Percentiles rank a stretch among this genome's conserved stretches.
Evolutionary conservation across 2,888 invertebrate genomes (phyloP).

Genomic region (Euclidia mi): DNA sequence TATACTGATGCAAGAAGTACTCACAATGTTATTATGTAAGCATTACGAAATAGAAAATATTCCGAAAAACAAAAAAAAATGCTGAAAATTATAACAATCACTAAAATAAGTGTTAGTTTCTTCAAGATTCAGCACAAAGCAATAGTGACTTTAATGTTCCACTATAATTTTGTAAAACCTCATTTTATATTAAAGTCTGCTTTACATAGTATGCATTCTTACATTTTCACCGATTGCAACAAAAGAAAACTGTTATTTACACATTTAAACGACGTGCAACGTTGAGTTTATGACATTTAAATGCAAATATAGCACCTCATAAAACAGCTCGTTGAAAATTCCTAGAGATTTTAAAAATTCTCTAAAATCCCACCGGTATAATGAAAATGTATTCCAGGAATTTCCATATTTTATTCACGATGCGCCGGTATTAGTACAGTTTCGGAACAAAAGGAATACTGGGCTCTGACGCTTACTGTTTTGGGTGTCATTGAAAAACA

Average conservation of each 20-base stretch:
- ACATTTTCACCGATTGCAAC: neutral
- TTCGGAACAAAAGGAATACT: slow-evolving; percentile 4
- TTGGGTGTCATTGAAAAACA: neutral
- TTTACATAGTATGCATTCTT: neutral
- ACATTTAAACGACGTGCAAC: neutral
- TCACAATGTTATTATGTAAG: too few relatives aligned
- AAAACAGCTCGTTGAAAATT: slow-evolving; percentile 10
- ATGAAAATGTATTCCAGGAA: slow-evolving; percentile 31
- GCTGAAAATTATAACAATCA: too few relatives aligned
- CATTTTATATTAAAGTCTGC: neutral
- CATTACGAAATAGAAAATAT: too few relatives aligned
- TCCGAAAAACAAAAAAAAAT: too few relatives aligned
- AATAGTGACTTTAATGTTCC: too few relatives aligned
- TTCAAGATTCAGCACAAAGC: too few relatives aligned
- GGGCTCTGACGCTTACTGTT: neutral
- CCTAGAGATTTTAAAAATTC: neutral
- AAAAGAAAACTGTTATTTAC: neutral
- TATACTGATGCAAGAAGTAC: too few relatives aligned
- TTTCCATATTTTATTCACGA: slow-evolving; percentile 39
- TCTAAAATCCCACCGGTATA: slow-evolving; percentile 8
- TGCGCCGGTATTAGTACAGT: slow-evolving; percentile 18
- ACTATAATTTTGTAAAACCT: too few relatives aligned
- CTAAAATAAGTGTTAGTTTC: too few relatives aligned
- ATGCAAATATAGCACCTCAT: slow-evolving; percentile 14
- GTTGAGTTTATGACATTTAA: neutral